Evolutionary conservation across 2,888 invertebrate genomes (phyloP).

Genomic region (Andrena hattorfiana): DNA sequence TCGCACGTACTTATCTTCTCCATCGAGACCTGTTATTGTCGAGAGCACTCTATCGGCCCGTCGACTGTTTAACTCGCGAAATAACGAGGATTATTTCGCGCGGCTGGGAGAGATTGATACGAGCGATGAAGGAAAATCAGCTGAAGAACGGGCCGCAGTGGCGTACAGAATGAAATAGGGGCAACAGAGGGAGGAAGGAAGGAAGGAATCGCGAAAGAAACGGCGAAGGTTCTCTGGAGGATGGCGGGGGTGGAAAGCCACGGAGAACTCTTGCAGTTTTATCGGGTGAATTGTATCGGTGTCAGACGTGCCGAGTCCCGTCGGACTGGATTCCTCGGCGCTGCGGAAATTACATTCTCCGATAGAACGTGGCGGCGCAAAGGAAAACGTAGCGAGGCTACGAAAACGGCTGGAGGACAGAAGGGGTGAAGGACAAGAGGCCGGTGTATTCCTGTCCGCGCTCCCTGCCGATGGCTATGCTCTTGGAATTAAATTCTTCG

Average conservation of each 20-base stretch:
- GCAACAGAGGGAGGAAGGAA: constrained; percentile 28
- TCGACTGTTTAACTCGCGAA: background rate
- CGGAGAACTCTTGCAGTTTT: constrained; percentile 69
- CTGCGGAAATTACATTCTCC: constrained; percentile 80
- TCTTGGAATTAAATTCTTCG: constrained; percentile 76
- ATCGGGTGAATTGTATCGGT: constrained; percentile 79
- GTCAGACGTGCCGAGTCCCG: constrained; percentile 76
- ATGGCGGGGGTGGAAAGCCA: constrained; percentile 57
- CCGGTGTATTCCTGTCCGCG: constrained; percentile 37
- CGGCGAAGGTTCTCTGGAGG: constrained; percentile 47
- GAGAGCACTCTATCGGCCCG: no score
- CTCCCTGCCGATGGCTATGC: constrained; percentile 24
- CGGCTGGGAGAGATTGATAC: constrained; percentile 30
- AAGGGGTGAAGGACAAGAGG: constrained; percentile 35
- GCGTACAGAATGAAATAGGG: constrained; percentile 22
- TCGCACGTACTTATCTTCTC: no score
- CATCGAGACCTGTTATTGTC: no score
- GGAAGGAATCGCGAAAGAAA: constrained; percentile 50
- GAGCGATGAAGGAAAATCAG: constrained; percentile 37
- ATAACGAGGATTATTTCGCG: constrained; percentile 22
- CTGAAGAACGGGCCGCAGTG: constrained; percentile 28
- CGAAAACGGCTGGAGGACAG: constrained; percentile 41
- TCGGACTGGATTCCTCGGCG: constrained; percentile 74
- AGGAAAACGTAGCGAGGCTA: constrained; percentile 39
- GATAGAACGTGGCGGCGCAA: constrained; percentile 63